Percentiles rank a stretch among this genome's conserved stretches.
phyloP scores from a whole-genome alignment of 2,113 vertebrate genomes.

The Hypanus sabinus region DNA sequence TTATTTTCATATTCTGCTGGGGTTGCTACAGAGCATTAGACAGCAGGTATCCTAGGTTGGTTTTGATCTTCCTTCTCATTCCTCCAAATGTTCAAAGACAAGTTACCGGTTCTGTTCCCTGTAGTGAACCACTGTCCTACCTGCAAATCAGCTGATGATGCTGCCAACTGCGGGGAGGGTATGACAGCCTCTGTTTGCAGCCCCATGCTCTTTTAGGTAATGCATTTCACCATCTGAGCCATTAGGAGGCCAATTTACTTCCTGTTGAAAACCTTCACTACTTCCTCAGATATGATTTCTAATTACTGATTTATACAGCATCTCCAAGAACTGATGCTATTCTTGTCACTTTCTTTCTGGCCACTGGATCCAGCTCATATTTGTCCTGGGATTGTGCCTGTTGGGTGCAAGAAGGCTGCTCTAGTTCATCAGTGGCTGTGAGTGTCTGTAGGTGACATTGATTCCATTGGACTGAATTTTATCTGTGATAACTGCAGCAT shows the following conservation, averaged over 20 bases:
- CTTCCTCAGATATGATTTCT: background rate
- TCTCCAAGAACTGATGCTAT: background rate
- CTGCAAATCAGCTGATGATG: background rate
- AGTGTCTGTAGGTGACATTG: slow-evolving; percentile 2
- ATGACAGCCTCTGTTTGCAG: background rate
- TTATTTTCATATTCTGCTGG: background rate
- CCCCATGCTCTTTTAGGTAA: background rate
- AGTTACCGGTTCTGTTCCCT: background rate
- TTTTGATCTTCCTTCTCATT: too few species aligned
- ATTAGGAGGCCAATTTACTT: background rate
- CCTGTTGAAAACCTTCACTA: background rate
- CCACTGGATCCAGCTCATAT: background rate
- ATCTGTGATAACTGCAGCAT: background rate
- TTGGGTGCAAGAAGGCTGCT: background rate
- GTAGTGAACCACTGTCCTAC: background rate
- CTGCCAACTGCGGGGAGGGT: background rate
- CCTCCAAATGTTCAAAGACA: too few species aligned
- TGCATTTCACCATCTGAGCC: background rate
- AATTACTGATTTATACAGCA: background rate
- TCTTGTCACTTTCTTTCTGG: background rate
- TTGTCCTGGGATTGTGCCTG: background rate
- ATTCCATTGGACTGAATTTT: slow-evolving; percentile 7
- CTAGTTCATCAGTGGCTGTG: background rate
- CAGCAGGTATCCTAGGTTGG: background rate
- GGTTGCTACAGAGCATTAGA: background rate